Evolutionary conservation across 2,797 vertebrate species (phyloP).

Genomic region (Glyptemys insculpta): DNA sequence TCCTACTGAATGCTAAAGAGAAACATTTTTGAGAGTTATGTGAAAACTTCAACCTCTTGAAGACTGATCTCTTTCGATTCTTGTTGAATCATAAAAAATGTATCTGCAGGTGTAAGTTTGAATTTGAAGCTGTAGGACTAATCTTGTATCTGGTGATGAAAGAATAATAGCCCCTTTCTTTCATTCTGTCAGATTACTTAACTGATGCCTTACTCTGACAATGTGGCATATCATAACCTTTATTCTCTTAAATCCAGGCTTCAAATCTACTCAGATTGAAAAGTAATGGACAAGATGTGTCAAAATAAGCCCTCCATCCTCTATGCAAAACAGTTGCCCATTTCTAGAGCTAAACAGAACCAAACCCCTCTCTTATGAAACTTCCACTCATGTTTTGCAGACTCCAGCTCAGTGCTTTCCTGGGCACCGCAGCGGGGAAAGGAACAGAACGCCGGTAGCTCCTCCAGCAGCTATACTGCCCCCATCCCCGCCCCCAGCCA

Average conservation of each 20-base stretch:
- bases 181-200: not conserved
- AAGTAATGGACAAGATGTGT: not conserved
- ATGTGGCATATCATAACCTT: not conserved
- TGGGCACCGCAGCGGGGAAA: too few species aligned
- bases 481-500: too few species aligned
- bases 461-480: too few species aligned
- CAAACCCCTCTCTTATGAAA: accelerated
- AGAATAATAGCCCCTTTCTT: not conserved
- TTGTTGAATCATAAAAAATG: not conserved
- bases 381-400: not conserved
- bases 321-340: not conserved
- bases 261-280: not conserved
- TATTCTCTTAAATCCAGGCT: not conserved
- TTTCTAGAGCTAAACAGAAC: not conserved
- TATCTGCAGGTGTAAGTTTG: not conserved
- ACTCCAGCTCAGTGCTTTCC: not conserved
- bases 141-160: not conserved
- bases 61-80: not conserved
- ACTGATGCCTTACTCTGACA: not conserved
- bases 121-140: not conserved
- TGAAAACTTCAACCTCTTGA: not conserved
- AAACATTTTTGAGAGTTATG: not conserved
- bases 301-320: not conserved
- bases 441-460: too few species aligned
- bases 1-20: not conserved